Evolutionary conservation across 2,888 invertebrate species (phyloP), one percentile per base, ranked within the genome.

Genomic region (Hyposoter didymator): DNA sequence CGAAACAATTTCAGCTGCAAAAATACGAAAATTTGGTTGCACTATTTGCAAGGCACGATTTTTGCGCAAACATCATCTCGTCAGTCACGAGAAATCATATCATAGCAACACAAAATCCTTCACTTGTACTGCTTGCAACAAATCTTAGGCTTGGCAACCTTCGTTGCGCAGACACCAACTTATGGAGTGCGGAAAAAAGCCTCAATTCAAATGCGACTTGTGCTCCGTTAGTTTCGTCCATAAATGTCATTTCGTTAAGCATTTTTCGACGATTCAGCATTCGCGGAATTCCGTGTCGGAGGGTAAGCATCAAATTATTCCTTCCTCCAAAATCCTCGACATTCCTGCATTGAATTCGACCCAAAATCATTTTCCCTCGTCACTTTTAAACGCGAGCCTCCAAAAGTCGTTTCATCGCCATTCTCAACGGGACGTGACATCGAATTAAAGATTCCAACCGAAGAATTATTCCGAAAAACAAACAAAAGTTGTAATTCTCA

Each of bases 181-280:
- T 45, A 92, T 94, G 6, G 94, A 94, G 66, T 94, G 94, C 83
- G 94, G 94, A 8, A 91, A 91, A 47, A 78, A 82, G 14, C 93
- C 93, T 3, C 89, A 90, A 59, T 94, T 93, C 86, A 82, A 78
- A 59, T 94, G 94, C 85, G 87, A 90, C 5, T 75, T 90, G 32
- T 94, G 94, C 85, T 90, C 89, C 19, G 90, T 93, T 69, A 90
- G 90, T 49, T 94, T 95, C 88, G 94, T 94, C 90, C 94, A 94
- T 86, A 95, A 94, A 83, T 95, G 94, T 88, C 95, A 95, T 89
- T 89, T 95, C n/a, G 6, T 83, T 17, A 89, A 89, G 43, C 92
- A 92, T 66, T 72, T 90, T 14, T 76, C 78, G 6, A 64, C 89
- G 0, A 84, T 90, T 47, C 90, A 91, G 45, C 87, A 84, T 72